Evolutionary conservation across 2,888 invertebrate species (phyloP).

Genomic region (Lamellibrachia columna): DNA sequence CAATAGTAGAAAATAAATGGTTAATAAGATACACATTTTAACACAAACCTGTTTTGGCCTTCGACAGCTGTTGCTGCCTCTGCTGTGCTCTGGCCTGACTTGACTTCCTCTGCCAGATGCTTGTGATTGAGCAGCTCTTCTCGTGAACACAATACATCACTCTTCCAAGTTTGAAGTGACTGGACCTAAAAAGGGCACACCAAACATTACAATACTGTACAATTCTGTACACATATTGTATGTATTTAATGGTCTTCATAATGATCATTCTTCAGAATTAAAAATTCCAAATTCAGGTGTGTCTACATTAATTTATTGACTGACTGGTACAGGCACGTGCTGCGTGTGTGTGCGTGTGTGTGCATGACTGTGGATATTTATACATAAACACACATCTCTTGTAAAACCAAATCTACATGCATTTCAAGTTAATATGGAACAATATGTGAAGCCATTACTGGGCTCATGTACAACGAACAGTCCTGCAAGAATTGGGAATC

Average conservation of each 20-base stretch:
- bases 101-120: conserved; percentile 17
- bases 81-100: neutral
- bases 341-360: too few relatives aligned
- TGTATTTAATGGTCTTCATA: neutral
- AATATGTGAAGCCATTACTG: too few relatives aligned
- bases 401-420: too few relatives aligned
- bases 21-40: neutral
- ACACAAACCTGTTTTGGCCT: conserved; percentile 14
- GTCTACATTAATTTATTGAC: too few relatives aligned
- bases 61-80: neutral
- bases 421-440: too few relatives aligned
- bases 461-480: too few relatives aligned
- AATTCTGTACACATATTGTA: neutral
- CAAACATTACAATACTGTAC: neutral
- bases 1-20: neutral
- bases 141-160: conserved; percentile 45
- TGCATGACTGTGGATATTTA: too few relatives aligned
- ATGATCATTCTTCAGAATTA: neutral
- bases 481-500: too few relatives aligned
- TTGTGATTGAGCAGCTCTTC: conserved; percentile 20
- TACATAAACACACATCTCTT: too few relatives aligned
- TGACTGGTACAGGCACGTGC: too few relatives aligned
- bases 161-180: conserved; percentile 54
- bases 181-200: conserved; percentile 46
- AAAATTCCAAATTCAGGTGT: neutral